These are phyloP conservation scores for Malurus splendens DNA, from an alignment of 2,797 vertebrate genomes.

Conservation along the genomic window DNA sequence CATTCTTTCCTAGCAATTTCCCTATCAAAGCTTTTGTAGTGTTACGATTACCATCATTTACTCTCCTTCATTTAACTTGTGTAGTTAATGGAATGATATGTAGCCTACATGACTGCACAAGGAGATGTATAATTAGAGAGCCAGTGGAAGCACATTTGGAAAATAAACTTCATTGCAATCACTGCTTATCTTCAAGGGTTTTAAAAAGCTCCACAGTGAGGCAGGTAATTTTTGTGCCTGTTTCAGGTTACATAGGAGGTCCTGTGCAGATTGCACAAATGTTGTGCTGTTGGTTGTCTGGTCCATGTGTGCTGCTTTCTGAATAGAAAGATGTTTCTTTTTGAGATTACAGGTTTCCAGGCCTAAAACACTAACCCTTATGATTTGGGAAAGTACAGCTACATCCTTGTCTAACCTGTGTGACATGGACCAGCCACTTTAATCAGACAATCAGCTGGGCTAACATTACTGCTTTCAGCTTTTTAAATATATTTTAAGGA, in stretches of 20 bases:
- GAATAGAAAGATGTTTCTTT: background rate
- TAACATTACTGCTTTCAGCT: background rate
- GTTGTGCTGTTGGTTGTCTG: background rate
- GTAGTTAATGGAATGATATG: background rate
- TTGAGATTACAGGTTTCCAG: background rate
- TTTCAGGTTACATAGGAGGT: background rate
- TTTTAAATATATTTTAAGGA: background rate
- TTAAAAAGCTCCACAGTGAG: background rate
- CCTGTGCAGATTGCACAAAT: background rate
- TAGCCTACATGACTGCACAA: background rate
- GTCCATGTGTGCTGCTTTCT: background rate
- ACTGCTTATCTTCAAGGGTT: background rate
- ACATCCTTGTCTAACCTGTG: background rate
- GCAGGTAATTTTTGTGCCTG: background rate
- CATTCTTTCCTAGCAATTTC: conserved; percentile 17
- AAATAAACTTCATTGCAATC: background rate
- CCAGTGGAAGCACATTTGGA: background rate
- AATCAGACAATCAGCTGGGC: background rate
- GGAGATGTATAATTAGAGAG: background rate
- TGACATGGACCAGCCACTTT: background rate
- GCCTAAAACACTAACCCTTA: background rate
- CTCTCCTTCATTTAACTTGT: conserved; percentile 26
- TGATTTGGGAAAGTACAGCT: background rate
- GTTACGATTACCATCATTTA: background rate
- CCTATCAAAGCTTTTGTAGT: background rate